phyloP scores from a whole-genome alignment of 1,140 invertebrate genomes.

The Drosophila parabipectinata region DNA sequence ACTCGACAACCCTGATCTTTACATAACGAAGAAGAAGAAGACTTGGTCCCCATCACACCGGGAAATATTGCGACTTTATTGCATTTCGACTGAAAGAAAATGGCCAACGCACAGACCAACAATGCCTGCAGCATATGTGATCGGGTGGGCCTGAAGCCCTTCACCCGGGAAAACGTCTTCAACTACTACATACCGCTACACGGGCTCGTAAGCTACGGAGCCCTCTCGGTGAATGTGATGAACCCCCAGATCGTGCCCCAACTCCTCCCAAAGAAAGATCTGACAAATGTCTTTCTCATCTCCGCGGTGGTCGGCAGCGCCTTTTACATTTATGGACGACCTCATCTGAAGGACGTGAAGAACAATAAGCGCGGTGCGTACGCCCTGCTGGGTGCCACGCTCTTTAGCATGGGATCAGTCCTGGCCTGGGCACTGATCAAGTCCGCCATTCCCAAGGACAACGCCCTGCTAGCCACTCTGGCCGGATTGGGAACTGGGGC shows the following conservation, averaged over 20 bases:
- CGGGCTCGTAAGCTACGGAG: conserved; percentile 86
- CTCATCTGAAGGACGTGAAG: conserved; percentile 84
- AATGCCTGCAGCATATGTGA: conserved; percentile 78
- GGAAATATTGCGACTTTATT: conserved; percentile 26
- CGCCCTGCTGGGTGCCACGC: conserved; percentile 87
- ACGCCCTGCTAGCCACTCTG: conserved; percentile 85
- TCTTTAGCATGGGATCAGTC: conserved; percentile 90
- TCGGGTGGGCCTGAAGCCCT: conserved; percentile 86
- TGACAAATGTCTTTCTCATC: conserved; percentile 86
- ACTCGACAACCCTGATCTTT: conserved; percentile 65
- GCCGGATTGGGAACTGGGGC: conserved; percentile 87
- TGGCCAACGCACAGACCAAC: conserved; percentile 60
- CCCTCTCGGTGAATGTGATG: conserved; percentile 88
- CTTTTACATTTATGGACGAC: conserved; percentile 87
- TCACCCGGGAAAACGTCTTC: conserved; percentile 86
- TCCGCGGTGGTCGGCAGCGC: conserved; percentile 87
- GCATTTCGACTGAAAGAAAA: conserved; percentile 63
- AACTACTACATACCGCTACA: conserved; percentile 87
- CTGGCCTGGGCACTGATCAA: conserved; percentile 89
- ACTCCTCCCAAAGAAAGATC: conserved; percentile 78
- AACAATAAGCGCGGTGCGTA: conserved; percentile 85
- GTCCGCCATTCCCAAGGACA: conserved; percentile 87
- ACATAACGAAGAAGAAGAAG: conserved; percentile 69
- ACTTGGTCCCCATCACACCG: conserved; percentile 18
- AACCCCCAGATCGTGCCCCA: conserved; percentile 87